Evolutionary conservation across 2,888 invertebrate genomes (phyloP), one percentile per base, ranked within the genome.

Genomic region (Ochropleura plecta): DNA sequence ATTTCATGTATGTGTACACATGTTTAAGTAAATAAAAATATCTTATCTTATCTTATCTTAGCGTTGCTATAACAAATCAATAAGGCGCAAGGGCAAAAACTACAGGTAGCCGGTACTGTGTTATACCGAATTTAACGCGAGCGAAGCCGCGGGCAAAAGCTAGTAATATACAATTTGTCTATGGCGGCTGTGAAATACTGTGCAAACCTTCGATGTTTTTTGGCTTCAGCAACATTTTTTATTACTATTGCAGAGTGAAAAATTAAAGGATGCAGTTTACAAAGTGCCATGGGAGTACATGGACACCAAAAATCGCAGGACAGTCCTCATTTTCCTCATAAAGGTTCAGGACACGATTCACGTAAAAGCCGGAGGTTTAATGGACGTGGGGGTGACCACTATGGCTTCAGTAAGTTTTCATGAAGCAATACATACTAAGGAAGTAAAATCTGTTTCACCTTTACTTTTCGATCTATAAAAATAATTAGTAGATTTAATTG

Each of bases 261-360:
- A 80, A 53, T 84, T 53, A 57, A 90, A 63, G 79, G 86, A 84
- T 9, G 79, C 85, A 7, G 83, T 82, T 3, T 84, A 84, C 62
- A 70, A 67, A 20, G 8, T 90, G n/a, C 90, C 89, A 0, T 90
- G 89, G 90, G 88, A 90, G 73, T 84, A 82, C 53, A 90, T 90
- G 89, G 86, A 89, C 18, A 78, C 68, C 0, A 64, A 78, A 16
- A 84, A 88, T 53, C 81, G 86, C 14, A 82, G 75, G 49, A 82
- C 81, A 3, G 70, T 88, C 2, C 67, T 79, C 3, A 75, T 89
- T 57, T 83, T 90, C n/a, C 76, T 90, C n/a, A 73, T 81, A 7
- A 82, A 79, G 20, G 82, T 85, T 0, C 90, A 90, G 60, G 84
- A 74, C 40, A 81, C 84, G 3, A 79, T 88, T 30, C 75, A 81